Percentiles rank a stretch among this genome's conserved stretches.
Conservation (phyloP, 2,797 vertebrate species). For the Pseudopleuronectes americanus region DNA sequence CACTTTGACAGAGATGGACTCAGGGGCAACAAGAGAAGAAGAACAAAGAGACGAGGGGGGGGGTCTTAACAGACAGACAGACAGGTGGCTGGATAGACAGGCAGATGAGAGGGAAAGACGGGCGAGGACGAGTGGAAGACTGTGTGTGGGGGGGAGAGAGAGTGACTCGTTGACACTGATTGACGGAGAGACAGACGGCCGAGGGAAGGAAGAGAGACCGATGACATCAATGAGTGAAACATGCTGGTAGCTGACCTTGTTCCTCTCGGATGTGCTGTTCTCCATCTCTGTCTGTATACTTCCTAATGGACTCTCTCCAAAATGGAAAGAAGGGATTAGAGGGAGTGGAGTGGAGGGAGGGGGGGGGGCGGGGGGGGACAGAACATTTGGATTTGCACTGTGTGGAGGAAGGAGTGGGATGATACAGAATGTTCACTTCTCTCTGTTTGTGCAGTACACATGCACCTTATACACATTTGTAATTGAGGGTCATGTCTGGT, state of each 20-base stretch:
- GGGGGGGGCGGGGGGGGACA: too few species aligned
- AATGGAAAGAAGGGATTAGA: slow-evolving; percentile 43
- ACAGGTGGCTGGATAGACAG: slow-evolving; percentile 39
- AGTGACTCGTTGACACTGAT: slow-evolving; percentile 43
- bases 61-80: slow-evolving; percentile 32
- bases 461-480: slow-evolving; percentile 2
- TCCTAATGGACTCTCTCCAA: slow-evolving; percentile 64
- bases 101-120: slow-evolving; percentile 36
- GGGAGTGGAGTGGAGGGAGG: background rate
- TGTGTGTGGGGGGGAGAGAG: slow-evolving; percentile 10
- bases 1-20: slow-evolving; percentile 58
- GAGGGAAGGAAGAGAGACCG: slow-evolving; percentile 29
- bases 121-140: slow-evolving; percentile 26
- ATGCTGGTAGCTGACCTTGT: slow-evolving; percentile 65
- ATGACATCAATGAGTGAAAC: slow-evolving; percentile 50
- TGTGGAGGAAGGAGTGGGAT: slow-evolving; percentile 36
- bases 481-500: slow-evolving; percentile 23
- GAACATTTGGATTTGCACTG: slow-evolving; percentile 2
- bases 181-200: slow-evolving; percentile 52
- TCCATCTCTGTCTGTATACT: slow-evolving; percentile 35
- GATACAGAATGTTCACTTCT: slow-evolving; percentile 6
- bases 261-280: slow-evolving; percentile 41
- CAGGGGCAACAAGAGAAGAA: slow-evolving; percentile 29
- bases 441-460: slow-evolving; percentile 8
- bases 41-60: background rate